Conservation (phyloP, 2,888 invertebrate species). For the Chorisops tibialis region DNA sequence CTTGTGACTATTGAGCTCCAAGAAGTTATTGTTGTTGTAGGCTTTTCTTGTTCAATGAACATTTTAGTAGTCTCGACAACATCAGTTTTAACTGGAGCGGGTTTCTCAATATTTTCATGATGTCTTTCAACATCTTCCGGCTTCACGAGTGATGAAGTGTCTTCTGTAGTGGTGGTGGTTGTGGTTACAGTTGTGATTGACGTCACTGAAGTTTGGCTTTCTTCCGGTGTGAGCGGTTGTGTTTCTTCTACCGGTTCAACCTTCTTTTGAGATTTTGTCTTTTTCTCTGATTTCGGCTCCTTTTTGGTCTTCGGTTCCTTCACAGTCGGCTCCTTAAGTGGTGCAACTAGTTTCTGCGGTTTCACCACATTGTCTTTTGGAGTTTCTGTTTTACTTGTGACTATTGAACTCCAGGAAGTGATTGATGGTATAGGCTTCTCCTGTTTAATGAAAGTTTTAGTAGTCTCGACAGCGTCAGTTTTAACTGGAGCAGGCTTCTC, state of each 20-base stretch:
- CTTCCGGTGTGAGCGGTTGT: too few relatives aligned
- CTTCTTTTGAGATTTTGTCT: too few relatives aligned
- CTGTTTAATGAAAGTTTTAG: neutral
- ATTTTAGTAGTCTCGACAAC: too few relatives aligned
- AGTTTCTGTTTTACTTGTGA: neutral
- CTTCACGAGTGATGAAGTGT: neutral
- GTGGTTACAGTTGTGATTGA: neutral
- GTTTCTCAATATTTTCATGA: neutral
- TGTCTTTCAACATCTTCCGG: neutral
- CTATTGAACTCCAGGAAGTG: neutral
- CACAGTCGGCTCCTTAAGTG: neutral
- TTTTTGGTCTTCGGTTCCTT: neutral
- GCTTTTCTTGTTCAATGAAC: neutral
- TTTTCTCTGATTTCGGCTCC: neutral
- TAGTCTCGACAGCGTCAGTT: neutral
- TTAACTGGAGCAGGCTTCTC: neutral
- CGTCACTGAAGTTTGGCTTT: neutral
- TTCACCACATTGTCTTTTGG: neutral
- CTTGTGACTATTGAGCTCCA: too few relatives aligned
- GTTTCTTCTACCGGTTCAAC: neutral
- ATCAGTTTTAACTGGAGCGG: too few relatives aligned
- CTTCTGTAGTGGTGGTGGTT: neutral
- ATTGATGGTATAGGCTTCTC: neutral
- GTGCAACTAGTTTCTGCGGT: neutral
- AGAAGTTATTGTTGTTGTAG: neutral